phyloP scores from a whole-genome alignment of 2,888 invertebrate genomes.

The Trichopoda pennipes region DNA sequence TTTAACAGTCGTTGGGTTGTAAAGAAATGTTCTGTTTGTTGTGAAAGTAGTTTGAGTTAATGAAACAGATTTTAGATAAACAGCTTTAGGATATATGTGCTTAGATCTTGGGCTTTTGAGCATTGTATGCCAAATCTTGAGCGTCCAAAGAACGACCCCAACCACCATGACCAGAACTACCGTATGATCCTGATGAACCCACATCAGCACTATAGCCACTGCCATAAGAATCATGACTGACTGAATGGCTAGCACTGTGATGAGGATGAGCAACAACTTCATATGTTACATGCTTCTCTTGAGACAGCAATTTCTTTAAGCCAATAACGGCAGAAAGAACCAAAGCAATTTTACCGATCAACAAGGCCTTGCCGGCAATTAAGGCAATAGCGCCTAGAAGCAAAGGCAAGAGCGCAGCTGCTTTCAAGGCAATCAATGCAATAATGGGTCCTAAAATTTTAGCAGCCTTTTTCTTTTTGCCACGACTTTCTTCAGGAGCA shows the following conservation, averaged over 20 bases:
- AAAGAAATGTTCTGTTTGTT: conserved; percentile 44
- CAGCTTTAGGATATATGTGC: conserved; percentile 1
- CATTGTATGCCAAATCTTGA: conserved; percentile 90
- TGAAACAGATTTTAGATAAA: conserved; percentile 32
- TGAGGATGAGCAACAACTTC: conserved; percentile 93
- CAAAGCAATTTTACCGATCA: conserved; percentile 92
- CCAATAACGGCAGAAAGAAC: conserved; percentile 92
- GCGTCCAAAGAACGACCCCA: conserved; percentile 90
- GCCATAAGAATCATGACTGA: conserved; percentile 85
- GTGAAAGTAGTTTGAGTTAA: conserved; percentile 28
- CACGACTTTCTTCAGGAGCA: conserved; percentile 85
- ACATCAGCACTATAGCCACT: conserved; percentile 83
- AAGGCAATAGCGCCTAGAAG: conserved; percentile 91
- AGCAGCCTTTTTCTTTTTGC: conserved; percentile 91
- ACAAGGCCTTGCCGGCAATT: conserved; percentile 91
- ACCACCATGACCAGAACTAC: conserved; percentile 85
- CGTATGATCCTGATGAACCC: conserved; percentile 83
- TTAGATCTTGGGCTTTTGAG: conserved; percentile 84
- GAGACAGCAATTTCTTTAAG: conserved; percentile 89
- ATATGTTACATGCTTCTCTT: conserved; percentile 92
- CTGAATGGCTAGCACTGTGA: conserved; percentile 86
- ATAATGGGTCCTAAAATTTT: conserved; percentile 90
- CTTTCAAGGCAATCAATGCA: conserved; percentile 88
- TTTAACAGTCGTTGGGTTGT: conserved; percentile 69
- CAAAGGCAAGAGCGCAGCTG: conserved; percentile 89